Base-by-base conservation (phyloP, 2,888 invertebrate genomes). In the Limnephilus auricula region DNA sequence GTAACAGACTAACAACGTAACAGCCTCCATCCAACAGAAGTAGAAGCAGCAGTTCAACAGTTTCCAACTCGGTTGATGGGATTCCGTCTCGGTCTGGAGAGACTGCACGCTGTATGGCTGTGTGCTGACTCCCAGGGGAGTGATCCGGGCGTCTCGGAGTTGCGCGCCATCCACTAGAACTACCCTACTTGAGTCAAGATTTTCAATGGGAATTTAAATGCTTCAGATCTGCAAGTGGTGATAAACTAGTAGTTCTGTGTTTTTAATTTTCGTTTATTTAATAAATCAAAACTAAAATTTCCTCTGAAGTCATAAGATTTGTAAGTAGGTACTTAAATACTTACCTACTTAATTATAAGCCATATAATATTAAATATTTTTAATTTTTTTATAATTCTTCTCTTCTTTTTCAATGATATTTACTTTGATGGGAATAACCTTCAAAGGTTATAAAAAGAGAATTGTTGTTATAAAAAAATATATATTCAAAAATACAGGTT, bases 101-200 rank as follows among this genome's bases (percentile, higher is more conserved):
- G 86, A 50, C 86, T 50, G 86, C 45, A 40, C 65, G 65, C 65
- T 65, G 32, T 6, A 34, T n/a, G 37, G 37, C 12, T 25, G 50
- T 50, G 31, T 5, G 31, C 50, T 32, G 5, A 9, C 12, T 65
- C 86, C 86, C 86, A 30, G 13, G 86, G 65, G 86, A 32, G 86
- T 65, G 50, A 86, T 86, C 50, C 25, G 32, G 31, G 5, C 86
- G 86, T 86, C 86, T 86, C 86, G 86, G 86, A 86, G 86, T 65
- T 30, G 86, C 50, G 50, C 86, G 65, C 86, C 86, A 65, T 65
- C 50, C 65, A 86, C 86, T 86, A 86, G 18, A 31, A 85, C 84
- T 85, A 34, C 37, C 40, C 84, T 30, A 2, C 34, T 30, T 13
- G 30, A 40, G 85, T 37, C 40, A 30, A 85, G 40, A 37, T 85